phyloP scores from a whole-genome alignment of 2,113 vertebrate genomes.

The Anoplopoma fimbria region DNA sequence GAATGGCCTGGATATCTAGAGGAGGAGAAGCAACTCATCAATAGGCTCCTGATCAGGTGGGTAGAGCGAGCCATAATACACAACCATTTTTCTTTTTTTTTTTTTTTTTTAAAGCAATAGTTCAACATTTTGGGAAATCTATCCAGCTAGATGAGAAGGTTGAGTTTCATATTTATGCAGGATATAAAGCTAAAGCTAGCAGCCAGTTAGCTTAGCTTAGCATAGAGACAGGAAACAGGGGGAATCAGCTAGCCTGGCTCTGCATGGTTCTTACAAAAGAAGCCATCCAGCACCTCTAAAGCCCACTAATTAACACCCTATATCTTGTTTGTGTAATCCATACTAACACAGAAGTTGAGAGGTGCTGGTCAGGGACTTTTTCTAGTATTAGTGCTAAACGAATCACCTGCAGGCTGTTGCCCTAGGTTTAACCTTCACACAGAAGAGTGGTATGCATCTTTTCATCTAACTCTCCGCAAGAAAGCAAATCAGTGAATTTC shows the following conservation, averaged over 20 bases:
- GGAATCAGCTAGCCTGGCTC: background rate
- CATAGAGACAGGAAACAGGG: background rate
- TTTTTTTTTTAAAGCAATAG: background rate
- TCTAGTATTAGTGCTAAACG: background rate
- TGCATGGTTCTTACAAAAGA: background rate
- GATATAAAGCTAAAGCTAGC: background rate
- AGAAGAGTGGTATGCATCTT: background rate
- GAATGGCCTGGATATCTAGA: conserved; percentile 83
- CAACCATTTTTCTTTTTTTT: background rate
- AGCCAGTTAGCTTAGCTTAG: background rate
- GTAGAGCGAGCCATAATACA: background rate
- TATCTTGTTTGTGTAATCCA: background rate
- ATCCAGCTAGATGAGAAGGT: background rate
- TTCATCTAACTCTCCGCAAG: conserved; percentile 13
- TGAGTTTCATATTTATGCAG: background rate
- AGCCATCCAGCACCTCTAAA: background rate
- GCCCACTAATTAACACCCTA: background rate
- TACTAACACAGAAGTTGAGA: background rate
- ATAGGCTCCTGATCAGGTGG: conserved; percentile 83
- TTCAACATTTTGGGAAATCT: background rate
- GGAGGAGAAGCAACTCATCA: conserved; percentile 84
- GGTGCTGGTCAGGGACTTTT: background rate
- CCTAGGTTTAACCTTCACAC: background rate
- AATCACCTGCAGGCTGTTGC: conserved; percentile 8
- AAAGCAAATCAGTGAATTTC: no score